phyloP scores from a whole-genome alignment of 2,797 vertebrate genomes.

The Masticophis lateralis region DNA sequence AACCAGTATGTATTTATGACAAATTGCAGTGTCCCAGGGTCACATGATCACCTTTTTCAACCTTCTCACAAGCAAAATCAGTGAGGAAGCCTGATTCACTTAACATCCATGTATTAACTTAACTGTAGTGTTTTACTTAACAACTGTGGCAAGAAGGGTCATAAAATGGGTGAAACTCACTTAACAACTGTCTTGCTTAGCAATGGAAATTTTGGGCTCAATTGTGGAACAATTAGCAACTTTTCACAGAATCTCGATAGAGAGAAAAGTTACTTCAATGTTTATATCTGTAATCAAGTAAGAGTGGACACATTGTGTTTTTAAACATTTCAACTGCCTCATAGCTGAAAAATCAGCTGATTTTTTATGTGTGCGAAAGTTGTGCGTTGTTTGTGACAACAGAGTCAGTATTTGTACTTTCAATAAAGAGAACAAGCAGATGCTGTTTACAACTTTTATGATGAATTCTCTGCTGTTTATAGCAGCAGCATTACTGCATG shows the following conservation, averaged over 20 bases:
- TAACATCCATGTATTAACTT: not conserved
- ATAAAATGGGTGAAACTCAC: no score
- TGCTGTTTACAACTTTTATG: conserved; percentile 9
- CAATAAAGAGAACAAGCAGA: conserved; percentile 7
- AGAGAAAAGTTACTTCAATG: not conserved
- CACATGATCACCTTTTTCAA: not conserved
- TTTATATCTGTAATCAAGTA: not conserved
- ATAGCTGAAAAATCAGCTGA: not conserved
- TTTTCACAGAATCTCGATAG: not conserved
- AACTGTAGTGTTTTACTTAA: not conserved
- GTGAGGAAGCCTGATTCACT: not conserved
- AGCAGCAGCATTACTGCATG: conserved; percentile 20
- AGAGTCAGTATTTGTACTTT: not conserved
- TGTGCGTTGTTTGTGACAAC: conserved; percentile 25
- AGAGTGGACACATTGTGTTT: not conserved
- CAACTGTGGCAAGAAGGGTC: no score
- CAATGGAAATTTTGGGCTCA: not conserved
- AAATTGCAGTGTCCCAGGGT: not conserved
- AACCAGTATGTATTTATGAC: not conserved
- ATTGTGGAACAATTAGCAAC: not conserved
- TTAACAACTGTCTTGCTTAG: not conserved
- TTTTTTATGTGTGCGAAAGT: conserved; percentile 17
- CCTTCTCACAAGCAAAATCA: not conserved
- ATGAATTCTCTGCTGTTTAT: conserved; percentile 13
- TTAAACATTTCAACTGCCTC: conserved; percentile 16